These are phyloP conservation scores for Psammodynastes pulverulentus DNA, from an alignment of 2,113 vertebrate species.

Conservation along the genomic window DNA sequence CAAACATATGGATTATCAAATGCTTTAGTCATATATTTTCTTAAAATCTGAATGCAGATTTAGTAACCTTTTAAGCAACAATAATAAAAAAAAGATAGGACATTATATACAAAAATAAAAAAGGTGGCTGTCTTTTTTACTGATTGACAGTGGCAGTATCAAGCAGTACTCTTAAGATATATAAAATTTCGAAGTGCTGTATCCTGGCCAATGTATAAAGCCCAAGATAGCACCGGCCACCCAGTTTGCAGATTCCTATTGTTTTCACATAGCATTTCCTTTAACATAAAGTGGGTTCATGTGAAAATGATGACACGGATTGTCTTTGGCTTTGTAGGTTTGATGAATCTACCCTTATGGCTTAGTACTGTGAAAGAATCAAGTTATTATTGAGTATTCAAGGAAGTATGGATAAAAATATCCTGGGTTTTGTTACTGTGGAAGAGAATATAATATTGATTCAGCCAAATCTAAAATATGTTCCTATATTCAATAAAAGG, in stretches of 20 bases:
- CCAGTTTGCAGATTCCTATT: not conserved
- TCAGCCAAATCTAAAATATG: not conserved
- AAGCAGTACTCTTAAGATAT: not conserved
- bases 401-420: not conserved
- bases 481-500: not conserved
- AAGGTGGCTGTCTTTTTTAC: not conserved
- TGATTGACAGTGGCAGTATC: not conserved
- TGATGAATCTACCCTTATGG: not conserved
- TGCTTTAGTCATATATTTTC: not conserved
- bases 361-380: not conserved
- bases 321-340: not conserved
- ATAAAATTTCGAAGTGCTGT: not conserved
- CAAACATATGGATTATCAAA: not conserved
- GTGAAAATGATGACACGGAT: not conserved
- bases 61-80: not conserved
- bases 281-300: not conserved
- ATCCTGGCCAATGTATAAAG: not conserved
- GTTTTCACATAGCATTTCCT: not conserved
- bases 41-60: not conserved
- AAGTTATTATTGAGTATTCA: not conserved
- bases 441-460: not conserved
- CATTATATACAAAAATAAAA: not conserved
- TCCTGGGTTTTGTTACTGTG: not conserved
- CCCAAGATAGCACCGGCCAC: not conserved
- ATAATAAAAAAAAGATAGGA: not conserved